Conservation (phyloP, 2,888 invertebrate species). For the Drosophila nr. medialis region DNA sequence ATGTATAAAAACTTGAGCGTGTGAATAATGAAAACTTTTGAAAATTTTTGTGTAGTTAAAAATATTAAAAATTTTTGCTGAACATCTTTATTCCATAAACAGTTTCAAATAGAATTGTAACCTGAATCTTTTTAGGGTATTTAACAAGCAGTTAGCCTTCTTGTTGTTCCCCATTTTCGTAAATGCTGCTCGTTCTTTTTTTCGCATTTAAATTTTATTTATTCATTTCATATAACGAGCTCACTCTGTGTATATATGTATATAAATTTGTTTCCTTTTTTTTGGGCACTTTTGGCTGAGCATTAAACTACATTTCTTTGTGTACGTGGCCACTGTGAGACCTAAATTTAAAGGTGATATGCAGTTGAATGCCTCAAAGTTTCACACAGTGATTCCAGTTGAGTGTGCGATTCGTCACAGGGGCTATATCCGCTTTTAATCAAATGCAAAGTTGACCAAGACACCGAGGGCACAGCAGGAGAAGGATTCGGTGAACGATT, state of each 20-base stretch:
- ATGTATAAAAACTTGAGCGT: not conserved
- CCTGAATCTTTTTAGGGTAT: constrained; percentile 23
- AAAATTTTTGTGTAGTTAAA: rapidly evolving
- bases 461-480: not conserved
- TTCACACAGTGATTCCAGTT: constrained; percentile 15
- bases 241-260: constrained; percentile 20
- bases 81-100: not conserved
- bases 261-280: not conserved
- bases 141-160: not conserved
- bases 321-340: not conserved
- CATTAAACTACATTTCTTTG: constrained; percentile 55
- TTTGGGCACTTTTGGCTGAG: constrained; percentile 47
- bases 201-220: constrained; percentile 29
- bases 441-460: constrained; percentile 68
- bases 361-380: constrained; percentile 19
- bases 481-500: not conserved
- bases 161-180: not conserved
- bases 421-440: constrained; percentile 66
- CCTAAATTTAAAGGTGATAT: constrained; percentile 38
- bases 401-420: constrained; percentile 48
- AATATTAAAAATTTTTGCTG: not conserved
- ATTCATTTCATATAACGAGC: constrained; percentile 49
- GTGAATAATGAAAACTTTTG: not conserved
- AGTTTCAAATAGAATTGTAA: not conserved
- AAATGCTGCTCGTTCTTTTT: constrained; percentile 5